These are phyloP conservation scores for Eubasilissa splendida DNA, from an alignment of 2,888 invertebrate species.

Conservation along the genomic window DNA sequence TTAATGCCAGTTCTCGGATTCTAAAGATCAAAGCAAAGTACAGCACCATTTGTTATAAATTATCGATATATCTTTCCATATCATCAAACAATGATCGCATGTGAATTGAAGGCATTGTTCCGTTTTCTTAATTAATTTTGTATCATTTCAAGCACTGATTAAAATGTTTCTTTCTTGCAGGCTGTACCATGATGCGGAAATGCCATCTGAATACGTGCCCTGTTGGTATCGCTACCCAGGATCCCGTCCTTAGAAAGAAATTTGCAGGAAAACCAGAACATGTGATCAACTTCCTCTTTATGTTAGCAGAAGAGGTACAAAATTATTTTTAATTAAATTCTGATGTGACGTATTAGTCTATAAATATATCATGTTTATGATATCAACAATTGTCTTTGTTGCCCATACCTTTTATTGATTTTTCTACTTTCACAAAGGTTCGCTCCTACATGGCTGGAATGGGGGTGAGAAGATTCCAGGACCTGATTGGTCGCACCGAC, in stretches of 20 bases:
- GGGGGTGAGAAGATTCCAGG: constrained; percentile 90
- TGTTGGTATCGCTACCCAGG: constrained; percentile 99
- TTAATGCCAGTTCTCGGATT: too few relatives aligned
- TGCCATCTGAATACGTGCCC: constrained; percentile 99
- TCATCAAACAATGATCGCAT: too few relatives aligned
- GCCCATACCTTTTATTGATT: neutral
- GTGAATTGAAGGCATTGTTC: too few relatives aligned
- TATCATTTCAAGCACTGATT: neutral
- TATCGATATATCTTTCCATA: too few relatives aligned
- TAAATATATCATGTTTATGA: neutral
- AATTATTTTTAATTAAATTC: constrained; percentile 33
- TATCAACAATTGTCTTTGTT: too few relatives aligned
- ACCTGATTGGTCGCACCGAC: constrained; percentile 94
- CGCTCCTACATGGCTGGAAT: constrained; percentile 92
- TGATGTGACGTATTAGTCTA: neutral
- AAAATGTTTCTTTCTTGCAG: constrained; percentile 61
- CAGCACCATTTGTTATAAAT: too few relatives aligned
- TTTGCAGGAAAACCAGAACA: constrained; percentile 98
- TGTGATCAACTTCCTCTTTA: constrained; percentile 97
- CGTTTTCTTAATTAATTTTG: neutral
- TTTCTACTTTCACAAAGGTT: constrained; percentile 72
- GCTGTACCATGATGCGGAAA: constrained; percentile 99
- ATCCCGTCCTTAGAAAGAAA: constrained; percentile 94
- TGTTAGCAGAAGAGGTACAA: constrained; percentile 95
- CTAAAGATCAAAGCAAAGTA: too few relatives aligned